Evolutionary conservation across 1,140 invertebrate species (phyloP), one percentile per base, ranked within the genome.

Genomic region (Spodoptera litura): DNA sequence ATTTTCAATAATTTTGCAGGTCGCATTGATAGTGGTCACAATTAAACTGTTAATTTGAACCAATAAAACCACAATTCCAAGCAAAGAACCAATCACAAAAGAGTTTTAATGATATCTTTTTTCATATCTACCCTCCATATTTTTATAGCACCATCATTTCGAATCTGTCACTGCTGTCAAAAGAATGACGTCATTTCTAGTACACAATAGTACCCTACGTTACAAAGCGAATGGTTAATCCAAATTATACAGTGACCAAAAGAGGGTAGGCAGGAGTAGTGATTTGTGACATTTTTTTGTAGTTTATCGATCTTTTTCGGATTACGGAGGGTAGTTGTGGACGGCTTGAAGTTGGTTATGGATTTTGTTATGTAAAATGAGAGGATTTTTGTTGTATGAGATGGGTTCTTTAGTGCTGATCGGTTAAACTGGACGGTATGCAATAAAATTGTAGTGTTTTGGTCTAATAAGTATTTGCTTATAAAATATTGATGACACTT

Each of bases 211-310:
- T 52, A 73, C 53, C 70, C 70, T 15, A 49, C 11, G 15, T 13
- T 27, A 73, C 71, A 61, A 73, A 73, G 71, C 35, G 71, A 51
- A 77, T 53, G 71, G 20, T 64, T 79, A 74, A 79, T 79, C 71
- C 71, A 79, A 79, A 79, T 79, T 79, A 79, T 79, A 79, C 71
- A 68, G 44, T 53, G 66, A 56, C 12, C 61, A 15, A 49, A 49
- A 13, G 20, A 6, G 49, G 66, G 66, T 70, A 13, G 20, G 64
- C 64, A 68, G 64, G 12, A 64, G 31, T 35, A 64, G 61, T 44
- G 44, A 49, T 20, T 66, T 35, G 27, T 66, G 59, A 62, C 13
- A 38, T 13, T 25, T 56, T 56, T 61, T 61, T 31, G 25, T 35
- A 31, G 49, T 70, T 13, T 70, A 70, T 70, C 49, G 66, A 70